Evolutionary conservation across 2,113 vertebrate species (phyloP).

Genomic region (Charadrius vociferus): DNA sequence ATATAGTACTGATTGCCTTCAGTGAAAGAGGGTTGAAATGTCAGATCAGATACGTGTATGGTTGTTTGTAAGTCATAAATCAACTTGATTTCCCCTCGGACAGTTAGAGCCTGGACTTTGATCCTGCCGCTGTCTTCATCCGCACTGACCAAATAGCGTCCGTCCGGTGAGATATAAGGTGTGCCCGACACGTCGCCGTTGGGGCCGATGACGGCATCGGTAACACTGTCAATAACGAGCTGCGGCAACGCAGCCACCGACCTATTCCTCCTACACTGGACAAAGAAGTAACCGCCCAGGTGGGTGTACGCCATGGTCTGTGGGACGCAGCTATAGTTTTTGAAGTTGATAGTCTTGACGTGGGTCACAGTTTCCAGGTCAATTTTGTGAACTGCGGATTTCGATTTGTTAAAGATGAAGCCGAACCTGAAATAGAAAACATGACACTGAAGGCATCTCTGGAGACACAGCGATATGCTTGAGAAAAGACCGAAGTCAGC

Average conservation of each 20-base stretch:
- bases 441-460: neutral
- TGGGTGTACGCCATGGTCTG: slow-evolving; percentile 91
- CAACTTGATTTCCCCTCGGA: slow-evolving; percentile 81
- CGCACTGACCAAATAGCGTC: slow-evolving; percentile 84
- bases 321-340: slow-evolving; percentile 81
- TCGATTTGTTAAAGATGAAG: slow-evolving; percentile 88
- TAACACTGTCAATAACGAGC: slow-evolving; percentile 90
- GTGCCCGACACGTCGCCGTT: slow-evolving; percentile 78
- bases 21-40: slow-evolving; percentile 89
- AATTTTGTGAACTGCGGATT: slow-evolving; percentile 85
- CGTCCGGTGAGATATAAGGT: slow-evolving; percentile 84
- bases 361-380: slow-evolving; percentile 91
- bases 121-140: slow-evolving; percentile 72
- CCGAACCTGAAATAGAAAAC: slow-evolving; percentile 83
- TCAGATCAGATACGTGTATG: slow-evolving; percentile 81
- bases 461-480: accelerated
- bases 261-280: slow-evolving; percentile 79
- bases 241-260: neutral
- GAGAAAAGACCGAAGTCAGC: neutral
- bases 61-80: slow-evolving; percentile 73
- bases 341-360: slow-evolving; percentile 88
- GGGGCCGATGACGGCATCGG: slow-evolving; percentile 83
- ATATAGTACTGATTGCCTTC: slow-evolving; percentile 84
- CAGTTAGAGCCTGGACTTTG: slow-evolving; percentile 84
- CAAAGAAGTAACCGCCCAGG: slow-evolving; percentile 88